Evolutionary conservation across 2,113 vertebrate species (phyloP), one percentile per base, ranked within the genome.

Genomic region (Echinops telfairi): DNA sequence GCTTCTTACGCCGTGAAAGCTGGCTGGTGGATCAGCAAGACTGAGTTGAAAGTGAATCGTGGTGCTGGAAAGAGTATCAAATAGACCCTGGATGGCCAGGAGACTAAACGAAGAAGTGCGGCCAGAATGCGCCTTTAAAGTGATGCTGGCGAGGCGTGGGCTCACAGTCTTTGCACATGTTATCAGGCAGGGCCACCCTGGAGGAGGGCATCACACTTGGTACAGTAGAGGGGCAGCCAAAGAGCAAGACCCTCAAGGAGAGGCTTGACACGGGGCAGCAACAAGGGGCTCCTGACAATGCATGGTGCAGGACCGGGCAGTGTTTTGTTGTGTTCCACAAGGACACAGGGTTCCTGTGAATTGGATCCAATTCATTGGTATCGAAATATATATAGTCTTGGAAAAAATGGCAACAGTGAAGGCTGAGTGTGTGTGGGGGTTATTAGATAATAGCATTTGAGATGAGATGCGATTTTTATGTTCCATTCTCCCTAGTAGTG

Each of bases 381-480:
- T 27, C 23, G 4, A 64, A 64, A 23, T 8, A n/a, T n/a, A n/a
- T n/a, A n/a, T n/a, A n/a, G n/a, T n/a, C n/a, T n/a, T n/a, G n/a
- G n/a, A n/a, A n/a, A n/a, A n/a, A n/a, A n/a, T n/a, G n/a, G n/a
- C n/a, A n/a, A n/a, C n/a, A n/a, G n/a, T n/a, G n/a, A n/a, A n/a
- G n/a, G n/a, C n/a, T n/a, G n/a, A n/a, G n/a, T n/a, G n/a, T n/a
- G n/a, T n/a, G n/a, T n/a, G n/a, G n/a, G n/a, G n/a, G n/a, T n/a
- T n/a, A n/a, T n/a, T n/a, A n/a, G n/a, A n/a, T n/a, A n/a, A n/a
- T n/a, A n/a, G n/a, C n/a, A n/a, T n/a, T 86, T 71, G 31, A 70
- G 43, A 86, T 68, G 57, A 33, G 58, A 79, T 23, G 47, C 36
- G 73, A n/a, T 95, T 89, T 92, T 62, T 36, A 23, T 36, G 60